Evolutionary conservation across 2,888 invertebrate genomes (phyloP).

Genomic region (Pocota personata): DNA sequence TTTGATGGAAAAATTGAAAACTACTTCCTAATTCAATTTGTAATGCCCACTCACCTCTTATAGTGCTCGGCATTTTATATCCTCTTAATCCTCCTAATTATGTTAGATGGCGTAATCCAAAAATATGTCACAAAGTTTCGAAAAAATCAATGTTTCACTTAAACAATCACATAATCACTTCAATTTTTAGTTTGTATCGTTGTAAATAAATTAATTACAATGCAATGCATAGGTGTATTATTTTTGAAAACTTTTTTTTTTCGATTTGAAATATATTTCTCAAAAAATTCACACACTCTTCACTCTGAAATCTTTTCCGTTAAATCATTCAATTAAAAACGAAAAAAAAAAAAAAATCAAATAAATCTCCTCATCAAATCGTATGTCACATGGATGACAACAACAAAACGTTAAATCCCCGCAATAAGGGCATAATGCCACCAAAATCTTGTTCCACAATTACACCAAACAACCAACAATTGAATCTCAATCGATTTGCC

Average conservation of each 20-base stretch:
- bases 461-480: background rate
- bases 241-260: conserved; percentile 9
- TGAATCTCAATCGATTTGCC: conserved; percentile 16
- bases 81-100: conserved; percentile 29
- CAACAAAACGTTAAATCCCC: conserved; percentile 37
- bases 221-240: background rate
- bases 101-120: conserved; percentile 35
- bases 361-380: conserved; percentile 36
- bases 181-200: conserved; percentile 11
- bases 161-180: conserved; percentile 55
- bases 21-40: no score
- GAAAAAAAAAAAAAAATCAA: background rate
- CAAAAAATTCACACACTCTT: conserved; percentile 19
- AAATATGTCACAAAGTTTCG: conserved; percentile 47
- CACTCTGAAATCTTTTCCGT: conserved; percentile 21
- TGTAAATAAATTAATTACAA: background rate
- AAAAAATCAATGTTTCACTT: conserved; percentile 37
- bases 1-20: background rate
- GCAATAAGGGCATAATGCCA: conserved; percentile 27
- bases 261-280: background rate
- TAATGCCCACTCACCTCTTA: conserved; percentile 79
- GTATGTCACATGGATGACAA: conserved; percentile 13
- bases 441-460: conserved; percentile 11
- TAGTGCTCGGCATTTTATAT: conserved; percentile 80
- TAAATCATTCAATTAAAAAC: conserved; percentile 3